phyloP scores from a whole-genome alignment of 1,140 invertebrate species.

The Metopolophium dirhodum region DNA sequence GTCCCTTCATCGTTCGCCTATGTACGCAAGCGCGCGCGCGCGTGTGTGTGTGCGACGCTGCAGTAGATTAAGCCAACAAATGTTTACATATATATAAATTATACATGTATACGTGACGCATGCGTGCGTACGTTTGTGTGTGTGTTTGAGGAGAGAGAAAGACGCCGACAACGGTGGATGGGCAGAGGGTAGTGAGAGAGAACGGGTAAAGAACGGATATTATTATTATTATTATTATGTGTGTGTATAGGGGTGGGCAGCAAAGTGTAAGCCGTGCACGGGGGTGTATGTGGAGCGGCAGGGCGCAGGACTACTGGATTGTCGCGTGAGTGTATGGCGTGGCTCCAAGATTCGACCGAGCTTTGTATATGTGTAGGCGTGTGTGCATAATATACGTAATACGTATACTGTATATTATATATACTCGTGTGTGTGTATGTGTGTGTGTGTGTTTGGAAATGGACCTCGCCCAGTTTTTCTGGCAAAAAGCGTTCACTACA shows the following conservation, averaged over 20 bases:
- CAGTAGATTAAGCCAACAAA: constrained; percentile 28
- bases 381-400: neutral
- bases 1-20: neutral
- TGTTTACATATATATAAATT: neutral
- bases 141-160: neutral
- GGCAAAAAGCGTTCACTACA: constrained; percentile 12
- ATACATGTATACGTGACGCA: neutral
- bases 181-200: neutral
- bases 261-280: neutral
- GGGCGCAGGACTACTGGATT: neutral
- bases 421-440: neutral
- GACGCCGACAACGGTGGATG: neutral
- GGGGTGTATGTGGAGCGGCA: neutral
- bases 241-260: neutral
- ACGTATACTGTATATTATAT: neutral
- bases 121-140: neutral
- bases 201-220: neutral
- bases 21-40: neutral
- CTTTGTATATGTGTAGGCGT: constrained; percentile 16
- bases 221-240: constrained; percentile 37
- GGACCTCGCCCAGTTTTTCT: constrained; percentile 6
- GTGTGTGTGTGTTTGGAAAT: neutral
- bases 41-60: neutral
- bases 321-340: constrained; percentile 10
- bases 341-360: constrained; percentile 38